Conservation (phyloP, 2,888 invertebrate species). For the Exephanes ischioxanthus region DNA sequence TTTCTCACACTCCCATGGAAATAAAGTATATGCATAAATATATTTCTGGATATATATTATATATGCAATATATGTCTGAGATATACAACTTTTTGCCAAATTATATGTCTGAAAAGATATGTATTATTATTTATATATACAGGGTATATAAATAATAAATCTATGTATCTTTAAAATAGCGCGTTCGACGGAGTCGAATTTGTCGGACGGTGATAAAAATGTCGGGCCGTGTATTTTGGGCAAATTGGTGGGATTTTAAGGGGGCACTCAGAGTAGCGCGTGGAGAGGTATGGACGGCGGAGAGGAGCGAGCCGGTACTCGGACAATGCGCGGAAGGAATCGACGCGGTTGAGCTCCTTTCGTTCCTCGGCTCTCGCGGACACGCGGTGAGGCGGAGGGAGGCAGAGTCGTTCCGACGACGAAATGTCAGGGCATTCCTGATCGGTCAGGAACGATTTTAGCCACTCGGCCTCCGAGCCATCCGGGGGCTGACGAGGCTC, state of each 20-base stretch:
- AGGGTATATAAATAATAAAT: too few species aligned
- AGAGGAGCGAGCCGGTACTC: slow-evolving; percentile 1
- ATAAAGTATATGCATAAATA: too few species aligned
- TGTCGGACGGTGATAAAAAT: slow-evolving; percentile 19
- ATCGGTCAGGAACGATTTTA: slow-evolving; percentile 82
- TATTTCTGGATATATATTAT: too few species aligned
- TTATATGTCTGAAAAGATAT: too few species aligned
- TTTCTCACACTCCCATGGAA: too few species aligned
- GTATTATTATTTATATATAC: too few species aligned
- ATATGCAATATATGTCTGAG: too few species aligned
- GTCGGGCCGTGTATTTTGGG: slow-evolving; percentile 30
- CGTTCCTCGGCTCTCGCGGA: slow-evolving; percentile 2
- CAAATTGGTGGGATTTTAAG: slow-evolving; percentile 51
- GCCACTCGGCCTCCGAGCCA: slow-evolving; percentile 75
- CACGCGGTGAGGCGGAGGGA: neutral
- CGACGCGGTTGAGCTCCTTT: slow-evolving; percentile 33
- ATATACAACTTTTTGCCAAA: too few species aligned
- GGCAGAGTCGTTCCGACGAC: slow-evolving; percentile 41
- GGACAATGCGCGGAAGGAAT: slow-evolving; percentile 51
- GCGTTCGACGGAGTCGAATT: slow-evolving; percentile 4
- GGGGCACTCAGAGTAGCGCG: neutral
- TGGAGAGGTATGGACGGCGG: neutral
- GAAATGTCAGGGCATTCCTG: slow-evolving; percentile 79
- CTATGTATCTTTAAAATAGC: too few species aligned
- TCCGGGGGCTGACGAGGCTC: slow-evolving; percentile 51